Base-by-base conservation (phyloP, 2,797 vertebrate genomes). In the Aselliscus stoliczkanus region DNA sequence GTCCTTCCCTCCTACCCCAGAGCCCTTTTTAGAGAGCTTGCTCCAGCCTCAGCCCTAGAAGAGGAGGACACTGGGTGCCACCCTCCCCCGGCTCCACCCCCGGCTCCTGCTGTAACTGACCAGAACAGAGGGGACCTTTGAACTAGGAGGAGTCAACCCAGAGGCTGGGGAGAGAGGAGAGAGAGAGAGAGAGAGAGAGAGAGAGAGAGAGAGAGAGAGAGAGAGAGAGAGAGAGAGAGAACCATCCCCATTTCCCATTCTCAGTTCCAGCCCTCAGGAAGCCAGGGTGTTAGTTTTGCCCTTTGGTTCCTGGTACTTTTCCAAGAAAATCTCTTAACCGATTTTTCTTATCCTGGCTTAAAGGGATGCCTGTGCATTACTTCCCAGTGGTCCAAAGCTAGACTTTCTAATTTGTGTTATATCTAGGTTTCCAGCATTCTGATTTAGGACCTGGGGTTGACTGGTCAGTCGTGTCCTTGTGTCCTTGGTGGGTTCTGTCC, bases 191-290 rank as follows among this genome's bases (percentile, higher is more conserved):
- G 47, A 14, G 47, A 50, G 47, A 15, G 12, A 50, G 12, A 50
- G 47, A 50, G 47, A 50, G 6, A 50, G 47, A 50, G 1, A 47
- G 11, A 47, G 47, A 50, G 47, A 50, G 3, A 50, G 12, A 17
- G 39, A 67, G 1, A 15, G 39, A 23, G 37, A 39, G 14, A 37
- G 9, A 3, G 34, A 60, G 81, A 56, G 34, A 64, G 34, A 8
- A 10, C 34, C 2, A 0, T 47, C 50, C n/a, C 50, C 1, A 0
- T 50, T n/a, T 39, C 60, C 27, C 62, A 0, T 62, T 69, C 34
- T 62, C 60, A 42, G 37, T 39, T 52, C 62, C 39, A 13, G 10
- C 14, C 44, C 56, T 62, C 44, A 2, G 65, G 58, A 31, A 20
- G 37, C 47, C 1, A 1, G n/a, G 21, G 4, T 25, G 18, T 47